Conservation (phyloP, 2,113 vertebrate genomes). For the Sinocyclocheilus rhinocerous region DNA sequence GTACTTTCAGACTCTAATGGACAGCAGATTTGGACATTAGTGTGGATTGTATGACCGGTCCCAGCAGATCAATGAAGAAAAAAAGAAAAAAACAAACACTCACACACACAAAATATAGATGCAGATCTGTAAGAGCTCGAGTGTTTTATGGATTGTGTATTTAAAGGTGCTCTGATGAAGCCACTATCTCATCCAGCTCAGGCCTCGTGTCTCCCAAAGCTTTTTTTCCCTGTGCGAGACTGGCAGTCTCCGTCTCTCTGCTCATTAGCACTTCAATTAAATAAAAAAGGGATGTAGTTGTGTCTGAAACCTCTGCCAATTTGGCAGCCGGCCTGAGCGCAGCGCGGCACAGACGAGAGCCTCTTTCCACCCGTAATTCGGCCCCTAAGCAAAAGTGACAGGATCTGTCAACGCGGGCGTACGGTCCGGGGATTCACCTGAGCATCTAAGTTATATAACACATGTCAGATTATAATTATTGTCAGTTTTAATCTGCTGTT, state of each 20-base stretch:
- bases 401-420: slow-evolving; percentile 59
- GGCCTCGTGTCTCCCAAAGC: slow-evolving; percentile 46
- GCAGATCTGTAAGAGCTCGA: slow-evolving; percentile 22
- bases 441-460: slow-evolving; percentile 69
- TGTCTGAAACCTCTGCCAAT: slow-evolving; percentile 64
- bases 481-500: slow-evolving; percentile 64
- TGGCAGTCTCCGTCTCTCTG: slow-evolving; percentile 56
- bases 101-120: slow-evolving; percentile 32
- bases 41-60: slow-evolving; percentile 36
- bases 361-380: slow-evolving; percentile 54
- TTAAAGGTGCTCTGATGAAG: slow-evolving; percentile 51
- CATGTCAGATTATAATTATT: slow-evolving; percentile 65
- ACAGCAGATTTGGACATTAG: slow-evolving; percentile 54
- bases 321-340: slow-evolving; percentile 59
- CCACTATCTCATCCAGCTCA: slow-evolving; percentile 49
- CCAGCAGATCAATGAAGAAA: slow-evolving; percentile 39
- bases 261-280: slow-evolving; percentile 70
- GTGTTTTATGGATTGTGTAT: slow-evolving; percentile 22
- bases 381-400: slow-evolving; percentile 67
- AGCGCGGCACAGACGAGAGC: slow-evolving; percentile 47
- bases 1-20: slow-evolving; percentile 53
- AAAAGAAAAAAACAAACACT: background rate
- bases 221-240: slow-evolving; percentile 37
- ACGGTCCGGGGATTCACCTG: slow-evolving; percentile 62
- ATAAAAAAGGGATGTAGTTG: slow-evolving; percentile 65